Evolutionary conservation across 2,888 invertebrate species (phyloP).

Genomic region (Smittia aterrima): DNA sequence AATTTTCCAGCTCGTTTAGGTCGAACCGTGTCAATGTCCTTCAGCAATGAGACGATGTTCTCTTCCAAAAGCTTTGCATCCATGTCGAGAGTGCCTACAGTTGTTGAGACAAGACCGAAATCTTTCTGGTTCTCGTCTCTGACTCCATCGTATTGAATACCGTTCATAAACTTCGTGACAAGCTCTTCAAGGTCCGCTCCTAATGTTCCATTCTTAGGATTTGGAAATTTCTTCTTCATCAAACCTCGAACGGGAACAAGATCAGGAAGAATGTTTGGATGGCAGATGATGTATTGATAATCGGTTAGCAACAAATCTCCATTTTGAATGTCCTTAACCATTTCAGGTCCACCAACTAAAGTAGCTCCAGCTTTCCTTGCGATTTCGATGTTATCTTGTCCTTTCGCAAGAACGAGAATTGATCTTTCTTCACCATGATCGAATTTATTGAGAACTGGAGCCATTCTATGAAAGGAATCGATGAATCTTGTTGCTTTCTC

Average conservation of each 20-base stretch:
- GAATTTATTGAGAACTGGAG: conserved; percentile 67
- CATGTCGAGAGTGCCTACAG: conserved; percentile 77
- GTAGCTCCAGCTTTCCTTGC: conserved; percentile 71
- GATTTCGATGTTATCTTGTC: conserved; percentile 55
- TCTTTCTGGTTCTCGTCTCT: conserved; percentile 69
- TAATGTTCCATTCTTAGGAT: conserved; percentile 64
- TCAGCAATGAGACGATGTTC: conserved; percentile 66
- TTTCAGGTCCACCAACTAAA: conserved; percentile 67
- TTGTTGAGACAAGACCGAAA: conserved; percentile 66
- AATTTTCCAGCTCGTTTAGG: conserved; percentile 70
- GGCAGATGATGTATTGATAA: conserved; percentile 72
- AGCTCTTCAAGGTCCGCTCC: conserved; percentile 62
- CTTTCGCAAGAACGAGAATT: conserved; percentile 73
- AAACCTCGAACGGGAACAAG: conserved; percentile 72
- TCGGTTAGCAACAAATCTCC: conserved; percentile 67
- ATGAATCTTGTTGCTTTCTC: conserved; percentile 61
- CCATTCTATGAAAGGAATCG: conserved; percentile 67
- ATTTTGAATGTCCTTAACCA: conserved; percentile 74
- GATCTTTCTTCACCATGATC: conserved; percentile 66
- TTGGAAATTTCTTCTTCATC: conserved; percentile 76
- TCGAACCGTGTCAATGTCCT: conserved; percentile 62
- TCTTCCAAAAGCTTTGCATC: conserved; percentile 66
- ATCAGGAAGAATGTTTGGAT: conserved; percentile 76
- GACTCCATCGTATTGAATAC: conserved; percentile 65
- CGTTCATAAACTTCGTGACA: conserved; percentile 65